Conservation (phyloP, 2,888 invertebrate species). For the Frankliniella intonsa region DNA sequence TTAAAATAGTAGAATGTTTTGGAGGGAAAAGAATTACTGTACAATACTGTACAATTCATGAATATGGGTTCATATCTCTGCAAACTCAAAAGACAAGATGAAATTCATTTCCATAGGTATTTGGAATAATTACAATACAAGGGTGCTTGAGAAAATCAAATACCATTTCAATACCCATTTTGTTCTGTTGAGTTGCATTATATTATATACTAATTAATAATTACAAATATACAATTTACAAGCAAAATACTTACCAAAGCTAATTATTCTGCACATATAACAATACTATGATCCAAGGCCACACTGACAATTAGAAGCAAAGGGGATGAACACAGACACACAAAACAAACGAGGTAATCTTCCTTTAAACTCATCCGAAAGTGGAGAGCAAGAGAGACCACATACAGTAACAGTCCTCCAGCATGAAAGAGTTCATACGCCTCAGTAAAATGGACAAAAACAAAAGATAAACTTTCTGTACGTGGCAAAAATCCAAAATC, state of each 20-base stretch:
- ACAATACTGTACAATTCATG: no score
- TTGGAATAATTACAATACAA: background rate
- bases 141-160: background rate
- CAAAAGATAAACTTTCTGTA: background rate
- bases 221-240: no score
- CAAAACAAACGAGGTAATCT: background rate
- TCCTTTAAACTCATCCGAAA: background rate
- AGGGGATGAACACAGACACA: conserved; percentile 6
- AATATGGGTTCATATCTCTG: no score
- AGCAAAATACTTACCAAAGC: no score
- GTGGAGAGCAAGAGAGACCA: conserved; percentile 21
- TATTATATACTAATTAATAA: background rate
- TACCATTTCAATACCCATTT: background rate
- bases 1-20: no score
- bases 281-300: background rate
- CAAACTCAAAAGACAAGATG: no score
- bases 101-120: background rate
- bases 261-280: no score
- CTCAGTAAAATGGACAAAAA: background rate
- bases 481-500: background rate
- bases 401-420: no score
- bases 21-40: no score
- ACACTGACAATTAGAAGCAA: background rate
- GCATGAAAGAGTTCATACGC: no score
- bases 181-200: background rate